Percentiles rank a stretch among this genome's conserved stretches.
These are phyloP conservation scores for Dissostichus mawsoni DNA, from an alignment of 2,113 vertebrate genomes.

Conservation along the genomic window DNA sequence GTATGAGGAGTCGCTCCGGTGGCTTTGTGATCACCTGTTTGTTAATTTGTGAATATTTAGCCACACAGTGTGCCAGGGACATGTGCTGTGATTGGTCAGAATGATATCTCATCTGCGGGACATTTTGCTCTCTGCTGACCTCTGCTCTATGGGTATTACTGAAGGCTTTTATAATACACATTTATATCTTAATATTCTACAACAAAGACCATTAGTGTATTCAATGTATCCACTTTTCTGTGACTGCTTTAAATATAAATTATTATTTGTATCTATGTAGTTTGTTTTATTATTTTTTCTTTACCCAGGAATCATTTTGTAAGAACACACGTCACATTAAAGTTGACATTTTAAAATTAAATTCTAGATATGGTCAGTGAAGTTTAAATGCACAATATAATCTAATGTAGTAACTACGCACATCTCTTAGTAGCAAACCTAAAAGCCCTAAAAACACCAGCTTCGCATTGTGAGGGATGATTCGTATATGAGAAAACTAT, in stretches of 20 bases:
- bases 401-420: background rate
- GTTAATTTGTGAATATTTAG: conserved; percentile 77
- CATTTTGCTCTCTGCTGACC: conserved; percentile 52
- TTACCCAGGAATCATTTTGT: background rate
- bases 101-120: conserved; percentile 21
- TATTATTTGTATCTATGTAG: background rate
- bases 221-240: background rate
- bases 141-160: conserved; percentile 33
- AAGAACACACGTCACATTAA: background rate
- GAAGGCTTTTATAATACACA: background rate
- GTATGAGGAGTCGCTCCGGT: conserved; percentile 64
- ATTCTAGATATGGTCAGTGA: background rate
- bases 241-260: background rate
- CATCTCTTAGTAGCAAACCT: background rate
- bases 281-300: background rate
- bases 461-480: background rate
- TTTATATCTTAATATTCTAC: background rate
- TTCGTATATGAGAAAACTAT: background rate
- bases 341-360: background rate
- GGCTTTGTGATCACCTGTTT: conserved; percentile 79
- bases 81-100: conserved; percentile 25
- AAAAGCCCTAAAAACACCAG: background rate
- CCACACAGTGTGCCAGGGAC: conserved; percentile 46
- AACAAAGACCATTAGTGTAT: background rate
- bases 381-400: background rate